Evolutionary conservation across 2,797 vertebrate genomes (phyloP).

Genomic region (Taenioides sp.): DNA sequence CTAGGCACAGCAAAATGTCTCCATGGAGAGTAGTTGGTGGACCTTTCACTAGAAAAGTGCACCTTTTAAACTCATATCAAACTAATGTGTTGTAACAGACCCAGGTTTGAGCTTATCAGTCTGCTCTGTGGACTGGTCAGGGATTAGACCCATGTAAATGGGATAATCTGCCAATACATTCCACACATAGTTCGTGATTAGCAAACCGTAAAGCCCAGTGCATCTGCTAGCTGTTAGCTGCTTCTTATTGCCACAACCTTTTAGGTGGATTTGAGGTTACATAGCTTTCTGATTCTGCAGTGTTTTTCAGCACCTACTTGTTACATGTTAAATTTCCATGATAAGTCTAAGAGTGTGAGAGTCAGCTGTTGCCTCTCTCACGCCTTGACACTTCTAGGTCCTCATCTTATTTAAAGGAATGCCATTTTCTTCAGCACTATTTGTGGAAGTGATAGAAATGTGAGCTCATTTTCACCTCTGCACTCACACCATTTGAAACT

Average conservation of each 20-base stretch:
- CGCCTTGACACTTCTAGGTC: slow-evolving; percentile 14
- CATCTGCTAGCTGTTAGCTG: not conserved
- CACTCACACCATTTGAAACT: slow-evolving; percentile 10
- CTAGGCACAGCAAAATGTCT: no score
- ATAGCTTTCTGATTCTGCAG: not conserved
- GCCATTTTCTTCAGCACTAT: slow-evolving; percentile 56
- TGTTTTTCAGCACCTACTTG: not conserved
- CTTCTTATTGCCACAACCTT: not conserved
- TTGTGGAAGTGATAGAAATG: slow-evolving; percentile 40
- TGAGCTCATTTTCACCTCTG: slow-evolving; percentile 34
- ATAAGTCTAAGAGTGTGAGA: not conserved
- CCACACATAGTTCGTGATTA: not conserved
- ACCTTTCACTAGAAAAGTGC: no score
- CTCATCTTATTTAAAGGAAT: slow-evolving; percentile 52
- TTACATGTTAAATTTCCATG: not conserved
- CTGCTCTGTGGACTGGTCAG: not conserved
- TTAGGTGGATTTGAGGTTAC: not conserved
- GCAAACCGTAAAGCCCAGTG: not conserved
- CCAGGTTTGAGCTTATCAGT: not conserved
- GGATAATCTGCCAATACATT: not conserved
- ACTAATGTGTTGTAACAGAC: not conserved
- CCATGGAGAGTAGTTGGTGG: no score
- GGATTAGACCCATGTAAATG: not conserved
- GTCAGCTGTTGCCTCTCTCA: not conserved
- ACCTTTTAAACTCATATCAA: no score